These are phyloP conservation scores for Hormiphora californensis DNA, from an alignment of 37 sponge, comb jelly and placozoan genomes.

Conservation along the genomic window DNA sequence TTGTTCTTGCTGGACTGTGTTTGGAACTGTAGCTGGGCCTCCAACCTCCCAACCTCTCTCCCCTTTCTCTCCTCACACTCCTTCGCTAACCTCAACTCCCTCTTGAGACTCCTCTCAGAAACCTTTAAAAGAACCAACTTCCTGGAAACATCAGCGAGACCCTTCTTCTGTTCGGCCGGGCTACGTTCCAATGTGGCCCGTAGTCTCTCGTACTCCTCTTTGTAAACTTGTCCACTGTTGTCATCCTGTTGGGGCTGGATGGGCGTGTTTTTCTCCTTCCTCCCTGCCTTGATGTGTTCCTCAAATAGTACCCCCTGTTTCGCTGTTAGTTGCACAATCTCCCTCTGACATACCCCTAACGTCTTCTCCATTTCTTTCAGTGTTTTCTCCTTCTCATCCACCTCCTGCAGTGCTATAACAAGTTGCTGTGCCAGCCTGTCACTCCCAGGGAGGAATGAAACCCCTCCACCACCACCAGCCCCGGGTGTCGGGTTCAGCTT, in stretches of 20 bases:
- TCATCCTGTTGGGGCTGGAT: background rate
- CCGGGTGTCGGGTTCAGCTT: background rate
- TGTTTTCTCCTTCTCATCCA: slow-evolving; percentile 10
- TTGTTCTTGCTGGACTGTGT: background rate
- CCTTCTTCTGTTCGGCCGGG: slow-evolving; percentile 10
- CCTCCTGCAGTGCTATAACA: slow-evolving; percentile 9
- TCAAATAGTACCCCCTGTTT: slow-evolving; percentile 26
- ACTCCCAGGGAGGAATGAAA: background rate
- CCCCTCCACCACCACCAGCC: background rate
- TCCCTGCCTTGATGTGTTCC: slow-evolving; percentile 7
- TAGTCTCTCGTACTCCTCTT: slow-evolving; percentile 5
- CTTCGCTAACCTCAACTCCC: slow-evolving; percentile 1
- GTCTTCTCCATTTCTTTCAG: slow-evolving; percentile 42
- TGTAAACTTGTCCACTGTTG: background rate
- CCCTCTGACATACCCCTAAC: background rate
- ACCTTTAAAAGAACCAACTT: slow-evolving; percentile 34
- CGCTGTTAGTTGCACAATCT: slow-evolving; percentile 4
- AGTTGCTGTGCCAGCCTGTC: slow-evolving; percentile 21
- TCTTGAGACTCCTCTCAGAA: background rate
- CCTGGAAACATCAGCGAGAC: background rate
- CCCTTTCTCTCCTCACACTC: slow-evolving; percentile 14
- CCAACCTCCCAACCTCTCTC: background rate
- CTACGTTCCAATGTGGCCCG: background rate
- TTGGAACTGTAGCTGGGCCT: background rate
- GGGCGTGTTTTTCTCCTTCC: background rate